Evolutionary conservation across 2,113 vertebrate species (phyloP).

Genomic region (Pholis gunnellus): DNA sequence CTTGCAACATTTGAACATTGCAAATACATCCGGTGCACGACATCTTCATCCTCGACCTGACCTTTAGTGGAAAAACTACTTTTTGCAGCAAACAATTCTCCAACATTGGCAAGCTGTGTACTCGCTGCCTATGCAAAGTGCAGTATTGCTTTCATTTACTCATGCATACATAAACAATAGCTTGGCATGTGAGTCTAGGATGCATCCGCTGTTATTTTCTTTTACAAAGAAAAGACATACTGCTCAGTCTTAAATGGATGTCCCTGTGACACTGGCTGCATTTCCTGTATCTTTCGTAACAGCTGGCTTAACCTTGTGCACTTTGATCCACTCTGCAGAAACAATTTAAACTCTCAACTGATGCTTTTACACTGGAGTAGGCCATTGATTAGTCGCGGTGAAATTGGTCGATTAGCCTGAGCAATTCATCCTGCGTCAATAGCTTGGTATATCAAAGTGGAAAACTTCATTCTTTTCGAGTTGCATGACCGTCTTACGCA

Average conservation of each 20-base stretch:
- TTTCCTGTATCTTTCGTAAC: background rate
- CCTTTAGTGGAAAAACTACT: background rate
- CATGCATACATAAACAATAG: background rate
- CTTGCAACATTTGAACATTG: background rate
- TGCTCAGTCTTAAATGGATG: background rate
- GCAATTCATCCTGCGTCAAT: constrained; percentile 30
- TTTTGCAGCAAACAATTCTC: constrained; percentile 25
- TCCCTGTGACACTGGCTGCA: background rate
- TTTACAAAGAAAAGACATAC: background rate
- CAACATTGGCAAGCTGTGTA: background rate
- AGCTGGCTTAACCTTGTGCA: background rate
- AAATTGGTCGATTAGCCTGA: constrained; percentile 7
- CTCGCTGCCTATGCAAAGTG: background rate
- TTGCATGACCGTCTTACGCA: constrained; percentile 54
- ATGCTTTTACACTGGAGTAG: background rate
- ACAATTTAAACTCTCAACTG: background rate
- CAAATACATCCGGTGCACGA: background rate
- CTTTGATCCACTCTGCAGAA: constrained; percentile 11
- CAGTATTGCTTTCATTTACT: background rate
- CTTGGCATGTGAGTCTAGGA: background rate
- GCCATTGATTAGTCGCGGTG: background rate
- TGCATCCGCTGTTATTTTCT: background rate
- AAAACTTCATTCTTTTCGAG: constrained; percentile 50
- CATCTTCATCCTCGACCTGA: background rate
- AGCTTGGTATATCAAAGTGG: constrained; percentile 24